Percentiles rank a stretch among this genome's conserved stretches.
These are phyloP conservation scores for Anguilla megastoma DNA, from an alignment of 2,797 vertebrate species.

Conservation along the genomic window DNA sequence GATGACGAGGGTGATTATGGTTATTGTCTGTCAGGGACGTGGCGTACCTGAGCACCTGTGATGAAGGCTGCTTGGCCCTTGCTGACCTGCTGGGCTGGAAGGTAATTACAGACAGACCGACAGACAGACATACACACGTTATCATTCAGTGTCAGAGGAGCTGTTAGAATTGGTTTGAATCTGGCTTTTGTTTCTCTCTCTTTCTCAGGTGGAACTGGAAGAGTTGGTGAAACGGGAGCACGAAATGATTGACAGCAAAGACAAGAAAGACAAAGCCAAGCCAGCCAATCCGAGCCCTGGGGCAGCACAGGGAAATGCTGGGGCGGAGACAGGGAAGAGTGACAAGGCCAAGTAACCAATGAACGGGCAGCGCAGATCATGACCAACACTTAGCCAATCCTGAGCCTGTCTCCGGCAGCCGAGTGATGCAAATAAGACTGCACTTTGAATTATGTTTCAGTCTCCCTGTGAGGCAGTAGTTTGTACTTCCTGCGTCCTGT, in stretches of 20 bases:
- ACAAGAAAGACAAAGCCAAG: slow-evolving; percentile 48
- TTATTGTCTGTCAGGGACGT: slow-evolving; percentile 76
- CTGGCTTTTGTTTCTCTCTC: background rate
- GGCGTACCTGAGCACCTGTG: slow-evolving; percentile 84
- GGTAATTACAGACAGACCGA: slow-evolving; percentile 60
- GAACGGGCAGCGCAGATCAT: background rate
- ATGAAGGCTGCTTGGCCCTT: slow-evolving; percentile 84
- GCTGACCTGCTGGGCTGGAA: slow-evolving; percentile 90
- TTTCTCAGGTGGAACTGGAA: slow-evolving; percentile 79
- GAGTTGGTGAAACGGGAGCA: slow-evolving; percentile 81
- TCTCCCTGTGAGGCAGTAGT: background rate
- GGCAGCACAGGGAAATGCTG: slow-evolving; percentile 45
- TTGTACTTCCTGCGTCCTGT: background rate
- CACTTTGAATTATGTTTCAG: slow-evolving; percentile 12
- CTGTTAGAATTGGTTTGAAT: too few species aligned
- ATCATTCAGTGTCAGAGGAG: background rate
- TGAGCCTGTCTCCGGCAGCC: slow-evolving; percentile 10
- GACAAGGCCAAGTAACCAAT: slow-evolving; percentile 60
- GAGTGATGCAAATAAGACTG: slow-evolving; percentile 12
- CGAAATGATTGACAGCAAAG: slow-evolving; percentile 73
- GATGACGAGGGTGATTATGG: background rate
- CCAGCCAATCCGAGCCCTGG: slow-evolving; percentile 45
- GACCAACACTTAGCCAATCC: background rate
- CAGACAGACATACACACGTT: background rate
- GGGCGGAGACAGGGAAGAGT: slow-evolving; percentile 47